A percentile compares a stretch with the other conserved stretches of the same genome.
Conservation (phyloP, 2,797 vertebrate genomes). For the Danio tinwini region DNA sequence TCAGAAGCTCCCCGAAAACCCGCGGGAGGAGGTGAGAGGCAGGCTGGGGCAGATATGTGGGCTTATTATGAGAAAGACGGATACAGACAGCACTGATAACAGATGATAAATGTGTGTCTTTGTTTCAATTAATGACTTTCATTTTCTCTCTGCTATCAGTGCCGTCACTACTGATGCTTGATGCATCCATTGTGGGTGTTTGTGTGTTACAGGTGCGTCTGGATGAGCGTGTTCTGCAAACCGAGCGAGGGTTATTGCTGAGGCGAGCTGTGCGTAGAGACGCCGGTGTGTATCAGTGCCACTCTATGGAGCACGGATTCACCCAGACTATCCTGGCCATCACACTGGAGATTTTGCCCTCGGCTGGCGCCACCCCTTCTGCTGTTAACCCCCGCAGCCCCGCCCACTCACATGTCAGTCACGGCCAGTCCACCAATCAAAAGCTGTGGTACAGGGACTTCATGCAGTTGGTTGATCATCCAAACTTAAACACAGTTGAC, state of each 20-base stretch:
- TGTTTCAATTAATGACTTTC: constrained; percentile 33
- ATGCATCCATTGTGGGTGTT: constrained; percentile 19
- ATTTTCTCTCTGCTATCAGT: constrained; percentile 14
- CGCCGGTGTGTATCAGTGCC: constrained; percentile 86
- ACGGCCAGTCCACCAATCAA: constrained; percentile 70
- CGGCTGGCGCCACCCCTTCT: constrained; percentile 60
- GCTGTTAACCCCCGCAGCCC: constrained; percentile 72
- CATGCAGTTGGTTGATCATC: constrained; percentile 93
- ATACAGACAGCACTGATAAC: constrained; percentile 36
- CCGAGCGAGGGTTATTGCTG: constrained; percentile 86
- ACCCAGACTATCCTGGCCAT: constrained; percentile 89
- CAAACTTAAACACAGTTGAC: constrained; percentile 83
- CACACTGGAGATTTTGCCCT: constrained; percentile 85
- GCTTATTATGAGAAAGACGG: constrained; percentile 20
- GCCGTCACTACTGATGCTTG: not conserved
- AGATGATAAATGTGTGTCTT: constrained; percentile 39
- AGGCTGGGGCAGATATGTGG: not conserved
- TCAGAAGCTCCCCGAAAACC: constrained; percentile 79
- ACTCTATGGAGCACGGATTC: constrained; percentile 91
- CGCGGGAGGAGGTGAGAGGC: constrained; percentile 82
- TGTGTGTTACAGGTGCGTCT: constrained; percentile 78
- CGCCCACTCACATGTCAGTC: constrained; percentile 44
- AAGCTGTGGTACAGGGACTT: constrained; percentile 97
- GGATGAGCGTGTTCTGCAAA: constrained; percentile 84
- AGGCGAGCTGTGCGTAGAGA: constrained; percentile 84